These are phyloP conservation scores for Drosophila erecta DNA, from an alignment of 1,140 invertebrate genomes.

Conservation along the genomic window DNA sequence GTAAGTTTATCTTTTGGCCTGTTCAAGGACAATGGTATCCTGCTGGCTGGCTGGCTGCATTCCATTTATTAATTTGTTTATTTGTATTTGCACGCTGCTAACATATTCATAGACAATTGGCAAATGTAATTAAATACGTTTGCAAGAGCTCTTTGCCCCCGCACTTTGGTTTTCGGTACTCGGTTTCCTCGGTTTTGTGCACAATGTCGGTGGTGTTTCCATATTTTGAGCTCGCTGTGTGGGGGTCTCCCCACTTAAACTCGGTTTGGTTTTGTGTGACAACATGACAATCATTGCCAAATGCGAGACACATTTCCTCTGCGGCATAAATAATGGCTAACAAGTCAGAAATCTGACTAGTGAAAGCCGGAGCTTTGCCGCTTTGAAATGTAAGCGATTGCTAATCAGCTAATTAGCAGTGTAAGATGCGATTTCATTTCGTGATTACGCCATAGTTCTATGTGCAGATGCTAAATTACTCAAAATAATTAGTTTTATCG, in stretches of 20 bases:
- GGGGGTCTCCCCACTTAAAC: slow-evolving; percentile 19
- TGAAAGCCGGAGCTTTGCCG: not conserved
- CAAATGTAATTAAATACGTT: slow-evolving; percentile 83
- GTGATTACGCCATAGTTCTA: not conserved
- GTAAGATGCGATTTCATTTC: slow-evolving; percentile 4
- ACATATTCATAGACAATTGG: slow-evolving; percentile 83
- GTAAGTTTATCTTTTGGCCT: slow-evolving; percentile 69
- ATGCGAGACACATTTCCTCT: slow-evolving; percentile 50
- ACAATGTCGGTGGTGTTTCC: slow-evolving; percentile 22
- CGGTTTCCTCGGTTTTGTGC: slow-evolving; percentile 21
- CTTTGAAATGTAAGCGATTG: slow-evolving; percentile 13
- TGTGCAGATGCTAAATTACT: not conserved
- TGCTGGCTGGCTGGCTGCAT: slow-evolving; percentile 25
- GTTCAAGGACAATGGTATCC: slow-evolving; percentile 70
- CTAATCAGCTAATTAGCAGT: slow-evolving; percentile 46
- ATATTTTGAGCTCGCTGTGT: slow-evolving; percentile 10
- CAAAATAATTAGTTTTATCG: not conserved
- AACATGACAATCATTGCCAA: slow-evolving; percentile 58
- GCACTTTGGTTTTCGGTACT: slow-evolving; percentile 20
- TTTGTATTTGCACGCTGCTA: slow-evolving; percentile 77
- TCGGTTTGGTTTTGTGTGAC: slow-evolving; percentile 45
- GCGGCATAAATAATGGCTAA: slow-evolving; percentile 45
- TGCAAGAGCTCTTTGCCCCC: slow-evolving; percentile 56
- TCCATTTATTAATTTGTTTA: slow-evolving; percentile 76
- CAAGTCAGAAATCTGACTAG: slow-evolving; percentile 35